Percentiles rank a stretch among this genome's conserved stretches.
Evolutionary conservation across 64 coral and sea anemone species (phyloP).

Genomic region (Hydrozoanthus tunicans): DNA sequence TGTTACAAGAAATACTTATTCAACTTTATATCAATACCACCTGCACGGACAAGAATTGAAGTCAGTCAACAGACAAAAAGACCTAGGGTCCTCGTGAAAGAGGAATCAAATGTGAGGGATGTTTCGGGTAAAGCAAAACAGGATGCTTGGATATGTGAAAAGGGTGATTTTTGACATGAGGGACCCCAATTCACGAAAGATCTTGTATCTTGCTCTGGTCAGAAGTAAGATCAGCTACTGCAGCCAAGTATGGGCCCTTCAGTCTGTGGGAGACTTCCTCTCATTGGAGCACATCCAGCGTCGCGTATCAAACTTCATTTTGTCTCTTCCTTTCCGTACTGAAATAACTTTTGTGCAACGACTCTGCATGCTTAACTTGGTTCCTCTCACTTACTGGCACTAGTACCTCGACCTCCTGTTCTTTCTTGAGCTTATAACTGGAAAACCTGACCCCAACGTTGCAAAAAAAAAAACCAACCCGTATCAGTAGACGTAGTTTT

Average conservation of each 20-base stretch:
- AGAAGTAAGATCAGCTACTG: conserved; percentile 28
- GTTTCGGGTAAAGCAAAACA: conserved; percentile 14
- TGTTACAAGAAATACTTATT: too few species aligned
- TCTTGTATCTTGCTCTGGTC: background rate
- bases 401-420: conserved; percentile 6
- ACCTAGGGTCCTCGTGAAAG: conserved; percentile 21
- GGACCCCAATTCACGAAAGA: conserved; percentile 31
- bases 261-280: conserved; percentile 30
- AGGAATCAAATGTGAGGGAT: conserved; percentile 3
- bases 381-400: background rate
- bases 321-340: conserved; percentile 26
- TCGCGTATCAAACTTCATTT: conserved; percentile 29
- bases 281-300: conserved; percentile 42
- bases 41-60: conserved; percentile 24
- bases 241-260: conserved; percentile 47
- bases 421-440: background rate
- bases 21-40: conserved; percentile 30
- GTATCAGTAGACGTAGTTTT: conserved; percentile 4
- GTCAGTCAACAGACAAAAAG: conserved; percentile 29
- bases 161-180: conserved; percentile 25
- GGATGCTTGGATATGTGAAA: conserved; percentile 36
- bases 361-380: conserved; percentile 26
- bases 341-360: conserved; percentile 31
- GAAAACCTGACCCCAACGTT: conserved; percentile 16
- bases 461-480: background rate